phyloP scores from a whole-genome alignment of 2,113 vertebrate species.

The Paradisaea rubra region DNA sequence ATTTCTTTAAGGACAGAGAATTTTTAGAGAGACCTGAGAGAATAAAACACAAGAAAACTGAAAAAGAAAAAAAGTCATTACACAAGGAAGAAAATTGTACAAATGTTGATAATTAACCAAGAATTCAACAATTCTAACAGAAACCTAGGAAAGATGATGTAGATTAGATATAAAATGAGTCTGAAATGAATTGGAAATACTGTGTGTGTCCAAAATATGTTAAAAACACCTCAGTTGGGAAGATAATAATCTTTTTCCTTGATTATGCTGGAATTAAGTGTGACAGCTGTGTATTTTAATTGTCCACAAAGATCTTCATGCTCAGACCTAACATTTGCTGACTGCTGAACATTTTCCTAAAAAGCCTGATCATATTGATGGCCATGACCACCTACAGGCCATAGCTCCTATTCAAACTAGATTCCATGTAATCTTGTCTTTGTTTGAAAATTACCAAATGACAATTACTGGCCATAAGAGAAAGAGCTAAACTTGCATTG shows the following conservation, averaged over 20 bases:
- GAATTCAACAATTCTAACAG: not conserved
- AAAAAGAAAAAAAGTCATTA: not conserved
- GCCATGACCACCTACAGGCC: not conserved
- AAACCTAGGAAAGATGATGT: not conserved
- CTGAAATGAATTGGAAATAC: not conserved
- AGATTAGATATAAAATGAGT: not conserved
- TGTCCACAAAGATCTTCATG: not conserved
- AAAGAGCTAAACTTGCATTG: not conserved
- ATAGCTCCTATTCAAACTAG: not conserved
- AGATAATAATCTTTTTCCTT: not conserved
- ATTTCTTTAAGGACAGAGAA: not conserved
- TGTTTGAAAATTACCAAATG: not conserved
- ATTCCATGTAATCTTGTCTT: not conserved
- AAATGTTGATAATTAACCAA: not conserved
- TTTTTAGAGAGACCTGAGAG: not conserved
- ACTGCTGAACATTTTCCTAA: not conserved
- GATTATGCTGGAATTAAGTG: not conserved
- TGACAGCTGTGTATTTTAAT: slow-evolving; percentile 22
- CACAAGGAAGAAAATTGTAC: not conserved
- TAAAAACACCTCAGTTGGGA: not conserved
- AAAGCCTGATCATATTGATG: not conserved
- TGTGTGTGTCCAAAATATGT: not conserved
- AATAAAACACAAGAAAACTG: not conserved
- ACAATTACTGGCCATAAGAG: not conserved
- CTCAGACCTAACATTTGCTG: not conserved